Percentiles rank a stretch among this genome's conserved stretches.
These are phyloP conservation scores for Dermolepida albohirtum DNA, from an alignment of 2,888 invertebrate genomes.

Conservation along the genomic window DNA sequence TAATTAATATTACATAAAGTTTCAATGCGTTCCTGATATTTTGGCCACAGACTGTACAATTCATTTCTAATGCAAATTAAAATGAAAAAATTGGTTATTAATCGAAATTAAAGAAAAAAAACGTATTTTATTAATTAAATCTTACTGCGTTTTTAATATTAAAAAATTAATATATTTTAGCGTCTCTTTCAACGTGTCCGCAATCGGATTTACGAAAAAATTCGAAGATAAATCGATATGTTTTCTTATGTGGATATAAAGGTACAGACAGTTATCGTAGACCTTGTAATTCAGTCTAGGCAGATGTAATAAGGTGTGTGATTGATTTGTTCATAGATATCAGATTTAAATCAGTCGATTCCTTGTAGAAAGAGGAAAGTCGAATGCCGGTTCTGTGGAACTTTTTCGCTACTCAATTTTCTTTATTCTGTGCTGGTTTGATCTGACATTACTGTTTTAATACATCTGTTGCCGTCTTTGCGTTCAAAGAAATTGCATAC, in stretches of 20 bases:
- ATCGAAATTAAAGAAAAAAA: too few species aligned
- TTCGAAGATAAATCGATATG: not conserved
- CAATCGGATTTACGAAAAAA: too few species aligned
- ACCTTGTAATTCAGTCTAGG: constrained; percentile 20
- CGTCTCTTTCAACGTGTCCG: too few species aligned
- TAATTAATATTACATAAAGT: too few species aligned
- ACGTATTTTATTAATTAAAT: too few species aligned
- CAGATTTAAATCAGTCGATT: constrained; percentile 60
- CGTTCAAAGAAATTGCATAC: constrained; percentile 60
- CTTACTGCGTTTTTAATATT: too few species aligned
- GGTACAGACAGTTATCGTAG: constrained; percentile 14
- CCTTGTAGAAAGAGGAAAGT: constrained; percentile 57
- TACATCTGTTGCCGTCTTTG: constrained; percentile 60
- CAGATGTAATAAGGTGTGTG: constrained; percentile 57
- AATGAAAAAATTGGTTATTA: too few species aligned
- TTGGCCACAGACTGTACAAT: too few species aligned
- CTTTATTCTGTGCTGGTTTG: constrained; percentile 56
- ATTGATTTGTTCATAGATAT: constrained; percentile 61
- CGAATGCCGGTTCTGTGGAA: constrained; percentile 52
- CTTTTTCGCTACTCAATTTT: constrained; percentile 60
- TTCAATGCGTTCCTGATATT: too few species aligned
- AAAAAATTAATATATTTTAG: too few species aligned
- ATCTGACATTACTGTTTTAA: constrained; percentile 62
- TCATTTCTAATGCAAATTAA: too few species aligned
- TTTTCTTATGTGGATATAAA: not conserved